Base-by-base conservation (phyloP, 1,140 invertebrate genomes). In the Melanaphis sacchari region DNA sequence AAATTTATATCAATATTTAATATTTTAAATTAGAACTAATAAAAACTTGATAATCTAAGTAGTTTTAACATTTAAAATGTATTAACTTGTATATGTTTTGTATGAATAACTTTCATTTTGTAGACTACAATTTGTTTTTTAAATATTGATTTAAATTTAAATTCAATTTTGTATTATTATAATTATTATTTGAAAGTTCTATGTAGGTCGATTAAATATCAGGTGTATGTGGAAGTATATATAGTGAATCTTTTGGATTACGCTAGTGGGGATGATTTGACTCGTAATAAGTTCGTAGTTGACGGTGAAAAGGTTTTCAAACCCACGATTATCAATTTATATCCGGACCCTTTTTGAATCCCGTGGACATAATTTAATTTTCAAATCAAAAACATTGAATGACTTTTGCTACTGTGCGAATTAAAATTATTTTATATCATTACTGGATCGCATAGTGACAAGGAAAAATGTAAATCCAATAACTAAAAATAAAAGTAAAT, bases 281-380 rank as follows among this genome's bases (percentile, higher is more conserved):
- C 4, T 49, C 90, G 90, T 82, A 92, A 92, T 92, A 92, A 76
- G 41, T 82, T 43, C 66, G 66, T 26, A 92, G 90, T 82, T 38
- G 41, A 38, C 43, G 41, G 43, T 36, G 76, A 92, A 92, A 92
- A 82, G 41, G 76, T 92, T 82, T 76, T 40, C 54, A 41, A 81
- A 81, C 90, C 40, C 40, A 82, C 41, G 90, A 92, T 82, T 81
- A 92, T 93, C 91, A 93, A 92, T 93, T 93, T 85, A 84, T 93
- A 85, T 54, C 81, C 76, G 46, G 76, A 52, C 91, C 91, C 91
- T 46, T 93, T 93, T 31, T 43, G 91, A 82, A 84, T 93, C 36
- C n/a, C 46, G 81, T 38, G 38, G n/a, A 84, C n/a, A 85, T 93
- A 93, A 93, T 93, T 93, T 85, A 46, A 84, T 93, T 93, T 82